phyloP scores from a whole-genome alignment of 2,888 invertebrate genomes.

The Lingula anatina region DNA sequence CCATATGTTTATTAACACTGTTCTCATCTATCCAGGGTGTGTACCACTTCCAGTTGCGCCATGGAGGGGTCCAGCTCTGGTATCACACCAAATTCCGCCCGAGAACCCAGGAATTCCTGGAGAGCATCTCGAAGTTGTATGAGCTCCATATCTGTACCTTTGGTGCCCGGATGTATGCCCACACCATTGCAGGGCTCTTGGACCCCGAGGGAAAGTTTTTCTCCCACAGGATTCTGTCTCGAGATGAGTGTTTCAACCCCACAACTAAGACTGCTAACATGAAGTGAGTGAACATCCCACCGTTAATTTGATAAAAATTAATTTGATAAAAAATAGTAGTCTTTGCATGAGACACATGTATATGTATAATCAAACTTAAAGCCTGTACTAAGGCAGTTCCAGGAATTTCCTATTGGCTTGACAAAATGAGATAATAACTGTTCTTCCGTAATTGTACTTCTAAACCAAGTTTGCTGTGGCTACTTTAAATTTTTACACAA shows the following conservation, averaged over 20 bases:
- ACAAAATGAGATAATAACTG: too few relatives aligned
- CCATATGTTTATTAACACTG: too few relatives aligned
- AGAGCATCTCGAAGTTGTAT: slow-evolving; percentile 69
- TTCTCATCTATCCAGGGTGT: slow-evolving; percentile 65
- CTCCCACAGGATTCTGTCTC: slow-evolving; percentile 88
- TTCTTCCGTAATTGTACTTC: too few relatives aligned
- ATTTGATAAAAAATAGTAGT: too few relatives aligned
- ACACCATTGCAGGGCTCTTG: slow-evolving; percentile 83
- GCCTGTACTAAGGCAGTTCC: too few relatives aligned
- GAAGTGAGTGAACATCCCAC: too few relatives aligned
- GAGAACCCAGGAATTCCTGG: slow-evolving; percentile 75
- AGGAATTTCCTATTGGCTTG: too few relatives aligned
- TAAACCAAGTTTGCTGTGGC: too few relatives aligned
- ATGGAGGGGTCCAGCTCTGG: slow-evolving; percentile 74
- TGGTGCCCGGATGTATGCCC: slow-evolving; percentile 94
- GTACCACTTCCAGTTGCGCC: slow-evolving; percentile 80
- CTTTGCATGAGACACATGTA: too few relatives aligned
- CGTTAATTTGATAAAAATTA: too few relatives aligned
- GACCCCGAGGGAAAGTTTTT: slow-evolving; percentile 87
- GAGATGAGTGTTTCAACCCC: slow-evolving; percentile 96
- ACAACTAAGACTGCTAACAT: slow-evolving; percentile 95
- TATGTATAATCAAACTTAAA: too few relatives aligned
- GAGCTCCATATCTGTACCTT: slow-evolving; percentile 98
- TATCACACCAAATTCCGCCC: slow-evolving; percentile 93
- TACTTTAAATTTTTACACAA: too few relatives aligned